Conservation (phyloP, 2,113 vertebrate species). For the Zosterops borbonicus region DNA sequence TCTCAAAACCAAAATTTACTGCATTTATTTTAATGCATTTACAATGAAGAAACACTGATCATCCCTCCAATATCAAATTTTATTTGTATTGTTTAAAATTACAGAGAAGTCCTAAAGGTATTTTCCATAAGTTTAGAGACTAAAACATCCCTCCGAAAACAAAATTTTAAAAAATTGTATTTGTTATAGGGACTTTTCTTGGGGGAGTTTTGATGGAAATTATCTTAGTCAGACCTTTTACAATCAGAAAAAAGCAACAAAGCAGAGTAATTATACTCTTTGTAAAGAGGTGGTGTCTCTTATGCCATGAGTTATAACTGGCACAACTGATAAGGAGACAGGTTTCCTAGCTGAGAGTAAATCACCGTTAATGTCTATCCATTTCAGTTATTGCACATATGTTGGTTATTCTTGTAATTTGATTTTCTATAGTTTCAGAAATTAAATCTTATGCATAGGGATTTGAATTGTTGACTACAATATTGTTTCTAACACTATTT, state of each 20-base stretch:
- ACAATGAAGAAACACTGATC: background rate
- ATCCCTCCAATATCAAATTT: background rate
- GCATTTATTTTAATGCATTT: background rate
- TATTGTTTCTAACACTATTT: background rate
- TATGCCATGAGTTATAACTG: background rate
- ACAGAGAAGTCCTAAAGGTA: background rate
- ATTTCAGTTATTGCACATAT: background rate
- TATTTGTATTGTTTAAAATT: background rate
- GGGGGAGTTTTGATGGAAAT: background rate
- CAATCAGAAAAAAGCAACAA: background rate
- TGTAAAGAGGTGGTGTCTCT: background rate
- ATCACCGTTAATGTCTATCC: background rate
- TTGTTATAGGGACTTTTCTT: background rate
- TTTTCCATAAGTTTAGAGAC: background rate
- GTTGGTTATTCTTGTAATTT: background rate
- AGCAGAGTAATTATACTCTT: background rate
- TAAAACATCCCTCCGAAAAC: background rate
- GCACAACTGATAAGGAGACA: background rate
- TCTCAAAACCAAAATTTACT: background rate
- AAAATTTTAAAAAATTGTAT: background rate
- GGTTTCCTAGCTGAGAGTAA: background rate
- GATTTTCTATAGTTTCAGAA: background rate
- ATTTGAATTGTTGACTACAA: background rate
- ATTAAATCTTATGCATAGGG: background rate
- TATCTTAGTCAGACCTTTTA: background rate